Percentiles rank a stretch among this genome's conserved stretches.
Conservation (phyloP, 2,888 invertebrate genomes). For the Brachyptera putata region DNA sequence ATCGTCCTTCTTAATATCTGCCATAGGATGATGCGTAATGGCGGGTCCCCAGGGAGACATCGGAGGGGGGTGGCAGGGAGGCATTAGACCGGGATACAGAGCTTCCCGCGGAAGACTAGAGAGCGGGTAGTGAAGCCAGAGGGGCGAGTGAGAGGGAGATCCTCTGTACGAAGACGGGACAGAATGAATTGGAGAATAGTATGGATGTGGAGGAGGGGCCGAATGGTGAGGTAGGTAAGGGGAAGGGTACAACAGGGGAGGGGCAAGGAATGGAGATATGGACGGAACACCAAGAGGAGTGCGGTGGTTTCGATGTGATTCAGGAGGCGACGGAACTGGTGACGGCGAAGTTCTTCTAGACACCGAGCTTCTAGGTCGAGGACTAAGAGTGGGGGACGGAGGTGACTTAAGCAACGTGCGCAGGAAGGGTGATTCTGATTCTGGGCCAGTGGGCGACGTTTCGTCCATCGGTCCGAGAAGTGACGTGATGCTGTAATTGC, state of each 20-base stretch:
- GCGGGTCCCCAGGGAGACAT: slow-evolving; percentile 34
- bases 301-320: slow-evolving; percentile 10
- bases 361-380: neutral
- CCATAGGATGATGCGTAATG: slow-evolving; percentile 34
- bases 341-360: slow-evolving; percentile 29
- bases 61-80: slow-evolving; percentile 30
- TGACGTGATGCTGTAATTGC: slow-evolving; percentile 83
- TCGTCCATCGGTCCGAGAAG: slow-evolving; percentile 48
- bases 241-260: slow-evolving; percentile 29
- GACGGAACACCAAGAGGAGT: slow-evolving; percentile 31
- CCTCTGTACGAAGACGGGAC: slow-evolving; percentile 29
- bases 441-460: slow-evolving; percentile 8
- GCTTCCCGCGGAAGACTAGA: slow-evolving; percentile 34
- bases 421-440: slow-evolving; percentile 39
- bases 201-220: slow-evolving; percentile 25
- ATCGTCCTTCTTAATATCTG: slow-evolving; percentile 42
- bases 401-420: slow-evolving; percentile 46
- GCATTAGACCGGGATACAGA: slow-evolving; percentile 30
- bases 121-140: slow-evolving; percentile 33
- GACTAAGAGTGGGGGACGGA: slow-evolving; percentile 35
- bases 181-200: slow-evolving; percentile 28
- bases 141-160: slow-evolving; percentile 30
- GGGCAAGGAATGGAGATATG: slow-evolving; percentile 34
- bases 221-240: slow-evolving; percentile 31
- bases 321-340: slow-evolving; percentile 26